These are phyloP conservation scores for Akabosia matsudoensis DNA, from an alignment of 1,140 invertebrate species.

Conservation along the genomic window DNA sequence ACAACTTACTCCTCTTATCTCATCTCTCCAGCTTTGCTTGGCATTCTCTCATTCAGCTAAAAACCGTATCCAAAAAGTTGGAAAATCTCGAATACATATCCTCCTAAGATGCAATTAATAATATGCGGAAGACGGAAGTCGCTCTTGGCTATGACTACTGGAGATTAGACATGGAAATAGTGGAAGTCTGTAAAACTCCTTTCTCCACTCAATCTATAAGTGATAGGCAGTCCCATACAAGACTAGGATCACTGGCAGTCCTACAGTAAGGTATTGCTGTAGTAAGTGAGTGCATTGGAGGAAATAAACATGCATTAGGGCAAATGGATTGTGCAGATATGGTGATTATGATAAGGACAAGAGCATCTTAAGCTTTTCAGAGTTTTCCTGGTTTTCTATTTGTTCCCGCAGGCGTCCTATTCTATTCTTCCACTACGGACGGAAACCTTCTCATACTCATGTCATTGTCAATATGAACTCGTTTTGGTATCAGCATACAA, in stretches of 20 bases:
- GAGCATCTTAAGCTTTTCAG: not conserved
- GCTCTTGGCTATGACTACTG: not conserved
- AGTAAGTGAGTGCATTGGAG: not conserved
- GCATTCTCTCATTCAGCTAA: not conserved
- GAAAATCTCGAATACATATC: not conserved
- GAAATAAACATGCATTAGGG: not conserved
- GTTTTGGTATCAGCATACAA: no score
- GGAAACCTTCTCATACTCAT: not conserved
- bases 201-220: not conserved
- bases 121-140: not conserved
- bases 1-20: not conserved
- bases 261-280: no score
- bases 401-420: not conserved
- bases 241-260: no score
- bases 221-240: no score
- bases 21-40: not conserved
- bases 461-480: no score
- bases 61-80: not conserved
- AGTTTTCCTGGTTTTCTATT: not conserved
- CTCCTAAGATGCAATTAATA: not conserved
- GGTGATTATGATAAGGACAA: not conserved
- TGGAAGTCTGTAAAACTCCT: not conserved
- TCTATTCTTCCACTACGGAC: not conserved
- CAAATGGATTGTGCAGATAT: not conserved
- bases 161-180: not conserved